A percentile compares a stretch with the other conserved stretches of the same genome.
Evolutionary conservation across 2,797 vertebrate genomes (phyloP).

Genomic region (Sebastes minor): DNA sequence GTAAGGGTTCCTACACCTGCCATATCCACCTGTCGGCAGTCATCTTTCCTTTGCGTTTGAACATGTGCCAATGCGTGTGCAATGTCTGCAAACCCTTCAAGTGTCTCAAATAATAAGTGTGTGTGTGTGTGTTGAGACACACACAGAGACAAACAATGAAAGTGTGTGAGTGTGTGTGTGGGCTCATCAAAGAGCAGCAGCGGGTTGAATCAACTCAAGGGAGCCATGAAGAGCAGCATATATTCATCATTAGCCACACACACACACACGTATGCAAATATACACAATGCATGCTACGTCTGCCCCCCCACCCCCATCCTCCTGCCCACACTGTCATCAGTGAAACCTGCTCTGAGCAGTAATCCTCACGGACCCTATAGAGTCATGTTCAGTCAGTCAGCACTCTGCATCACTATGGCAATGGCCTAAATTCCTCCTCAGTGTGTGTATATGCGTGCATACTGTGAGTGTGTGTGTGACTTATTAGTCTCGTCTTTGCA

Average conservation of each 20-base stretch:
- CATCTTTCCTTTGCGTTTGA: slow-evolving; percentile 16
- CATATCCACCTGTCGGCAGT: slow-evolving; percentile 20
- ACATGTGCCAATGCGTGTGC: slow-evolving; percentile 7
- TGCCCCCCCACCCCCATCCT: neutral
- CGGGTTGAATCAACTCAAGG: slow-evolving; percentile 44
- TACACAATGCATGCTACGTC: neutral
- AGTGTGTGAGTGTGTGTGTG: slow-evolving; percentile 20
- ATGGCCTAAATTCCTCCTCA: slow-evolving; percentile 62
- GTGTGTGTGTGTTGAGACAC: neutral
- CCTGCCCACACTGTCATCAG: slow-evolving; percentile 17
- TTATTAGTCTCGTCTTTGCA: neutral
- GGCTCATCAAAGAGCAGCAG: slow-evolving; percentile 54
- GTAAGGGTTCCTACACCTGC: slow-evolving; percentile 4
- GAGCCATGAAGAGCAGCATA: slow-evolving; percentile 27
- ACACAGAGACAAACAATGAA: slow-evolving; percentile 6
- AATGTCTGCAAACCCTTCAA: slow-evolving; percentile 3
- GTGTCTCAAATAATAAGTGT: slow-evolving; percentile 29
- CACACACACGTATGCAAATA: neutral
- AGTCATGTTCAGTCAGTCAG: slow-evolving; percentile 42
- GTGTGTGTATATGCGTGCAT: neutral
- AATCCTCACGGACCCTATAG: slow-evolving; percentile 31
- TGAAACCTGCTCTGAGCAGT: slow-evolving; percentile 18
- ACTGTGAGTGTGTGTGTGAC: neutral
- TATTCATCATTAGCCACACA: slow-evolving; percentile 42
- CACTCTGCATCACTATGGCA: slow-evolving; percentile 58